Base-by-base conservation (phyloP, 2,113 vertebrate species). In the Passerina amoena region DNA sequence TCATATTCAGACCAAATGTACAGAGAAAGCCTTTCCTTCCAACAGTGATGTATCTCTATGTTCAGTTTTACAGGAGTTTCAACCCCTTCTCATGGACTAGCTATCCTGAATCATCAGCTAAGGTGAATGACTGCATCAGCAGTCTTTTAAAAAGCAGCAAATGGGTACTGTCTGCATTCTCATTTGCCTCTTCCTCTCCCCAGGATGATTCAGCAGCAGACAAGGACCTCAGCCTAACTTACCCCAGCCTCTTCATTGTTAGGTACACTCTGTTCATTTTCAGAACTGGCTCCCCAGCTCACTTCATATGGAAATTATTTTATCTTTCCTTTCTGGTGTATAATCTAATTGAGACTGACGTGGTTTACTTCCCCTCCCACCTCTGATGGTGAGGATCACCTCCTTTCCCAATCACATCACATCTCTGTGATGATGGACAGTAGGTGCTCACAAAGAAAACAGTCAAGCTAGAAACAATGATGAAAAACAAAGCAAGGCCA, bases 281-380 rank as follows among this genome's bases (percentile, higher is more conserved):
- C 80, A 95, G 90, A 96, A 94, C 37, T 61, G 79, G 50, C 60
- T 96, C 77, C 79, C 61, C 92, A 92, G 63, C 66, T 97, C 97
- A 82, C 61, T 85, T 95, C 88, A 84, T 47, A 86, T 15, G 35
- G 37, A 83, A 94, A 92, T 82, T 37, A 73, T 86, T 60, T 66
- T 69, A 33, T 73, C 50, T 80, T 80, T 81, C 50, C 35, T 66
- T 90, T 81, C 64, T 88, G 27, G 16, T 63, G 12, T 35, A 71
- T 35, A 76, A 81, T 60, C 91, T 94, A 73, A 90, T 54, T 86
- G 80, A 86, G 28, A 73, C 22, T 88, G 86, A 63, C 12, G 56
- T 13, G 53, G 40, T 60, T 90, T 70, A 59, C 64, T 63, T 90
- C 42, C 37, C 47, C 42, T 93, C 40, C 66, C 45, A 77, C 57